A percentile compares a stretch with the other conserved stretches of the same genome.
Evolutionary conservation across 2,113 vertebrate genomes (phyloP).

Genomic region (Actenoides hombroni): DNA sequence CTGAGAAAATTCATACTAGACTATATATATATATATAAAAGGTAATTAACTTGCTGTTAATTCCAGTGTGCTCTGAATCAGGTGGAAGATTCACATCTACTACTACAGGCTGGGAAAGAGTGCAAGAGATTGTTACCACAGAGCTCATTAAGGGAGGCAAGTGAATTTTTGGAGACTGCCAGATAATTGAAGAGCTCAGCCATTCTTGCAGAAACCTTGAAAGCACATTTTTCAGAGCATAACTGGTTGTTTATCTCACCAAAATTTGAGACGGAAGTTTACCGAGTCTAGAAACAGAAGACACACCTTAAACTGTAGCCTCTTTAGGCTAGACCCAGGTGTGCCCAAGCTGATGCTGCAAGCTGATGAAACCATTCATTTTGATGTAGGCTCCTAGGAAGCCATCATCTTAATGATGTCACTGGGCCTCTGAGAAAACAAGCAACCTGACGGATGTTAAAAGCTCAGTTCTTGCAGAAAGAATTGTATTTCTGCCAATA

Average conservation of each 20-base stretch:
- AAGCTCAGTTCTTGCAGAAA: background rate
- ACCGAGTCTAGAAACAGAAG: background rate
- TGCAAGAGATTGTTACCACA: background rate
- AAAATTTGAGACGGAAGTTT: background rate
- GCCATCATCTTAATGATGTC: background rate
- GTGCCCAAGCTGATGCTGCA: conserved; percentile 10
- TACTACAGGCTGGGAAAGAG: background rate
- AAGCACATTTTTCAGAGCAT: background rate
- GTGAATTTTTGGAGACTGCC: background rate
- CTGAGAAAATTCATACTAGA: background rate
- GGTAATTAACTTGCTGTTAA: background rate
- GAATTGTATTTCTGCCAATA: conserved; percentile 4
- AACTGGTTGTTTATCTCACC: background rate
- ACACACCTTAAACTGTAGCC: background rate
- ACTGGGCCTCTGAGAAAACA: background rate
- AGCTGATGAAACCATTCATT: conserved; percentile 60
- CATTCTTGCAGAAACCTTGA: background rate
- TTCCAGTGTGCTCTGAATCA: background rate
- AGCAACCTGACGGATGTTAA: background rate
- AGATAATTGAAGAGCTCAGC: background rate
- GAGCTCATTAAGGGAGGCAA: background rate
- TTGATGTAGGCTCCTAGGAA: background rate
- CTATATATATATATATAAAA: background rate
- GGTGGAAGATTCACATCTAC: background rate
- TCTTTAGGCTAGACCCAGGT: conserved; percentile 8